Evolutionary conservation across 2,888 invertebrate genomes (phyloP).

Genomic region (Tachina lurida): DNA sequence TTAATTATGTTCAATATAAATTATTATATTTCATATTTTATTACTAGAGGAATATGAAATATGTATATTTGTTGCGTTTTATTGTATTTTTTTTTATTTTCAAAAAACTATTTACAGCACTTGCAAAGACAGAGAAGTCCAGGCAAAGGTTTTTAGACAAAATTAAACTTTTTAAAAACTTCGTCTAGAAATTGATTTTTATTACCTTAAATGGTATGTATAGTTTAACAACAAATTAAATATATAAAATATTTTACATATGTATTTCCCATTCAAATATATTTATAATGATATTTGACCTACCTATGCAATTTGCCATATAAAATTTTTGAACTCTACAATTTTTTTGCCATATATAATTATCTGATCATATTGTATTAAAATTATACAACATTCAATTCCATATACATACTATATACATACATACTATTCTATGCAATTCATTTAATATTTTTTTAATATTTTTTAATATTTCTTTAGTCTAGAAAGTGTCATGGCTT

Average conservation of each 20-base stretch:
- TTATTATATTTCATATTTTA: conserved; percentile 64
- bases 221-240: conserved; percentile 34
- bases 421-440: conserved; percentile 22
- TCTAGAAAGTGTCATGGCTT: conserved; percentile 55
- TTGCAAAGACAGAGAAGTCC: conserved; percentile 30
- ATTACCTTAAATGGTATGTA: conserved; percentile 66
- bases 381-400: conserved; percentile 23
- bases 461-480: conserved; percentile 65
- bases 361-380: conserved; percentile 29
- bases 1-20: conserved; percentile 64
- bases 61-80: conserved; percentile 59
- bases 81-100: conserved; percentile 53
- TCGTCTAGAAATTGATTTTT: conserved; percentile 38
- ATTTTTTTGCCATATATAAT: conserved; percentile 5
- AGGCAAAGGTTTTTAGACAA: conserved; percentile 25
- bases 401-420: conserved; percentile 25
- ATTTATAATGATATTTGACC: conserved; percentile 6
- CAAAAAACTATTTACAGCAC: conserved; percentile 54
- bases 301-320: conserved; percentile 16
- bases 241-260: conserved; percentile 1
- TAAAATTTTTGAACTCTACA: not conserved
- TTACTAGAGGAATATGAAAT: conserved; percentile 56
- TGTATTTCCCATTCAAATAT: conserved; percentile 9
- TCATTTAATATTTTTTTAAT: conserved; percentile 36
- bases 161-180: conserved; percentile 2